These are phyloP conservation scores for Mus caroli DNA, from an alignment of 2,797 vertebrate genomes.

Conservation along the genomic window DNA sequence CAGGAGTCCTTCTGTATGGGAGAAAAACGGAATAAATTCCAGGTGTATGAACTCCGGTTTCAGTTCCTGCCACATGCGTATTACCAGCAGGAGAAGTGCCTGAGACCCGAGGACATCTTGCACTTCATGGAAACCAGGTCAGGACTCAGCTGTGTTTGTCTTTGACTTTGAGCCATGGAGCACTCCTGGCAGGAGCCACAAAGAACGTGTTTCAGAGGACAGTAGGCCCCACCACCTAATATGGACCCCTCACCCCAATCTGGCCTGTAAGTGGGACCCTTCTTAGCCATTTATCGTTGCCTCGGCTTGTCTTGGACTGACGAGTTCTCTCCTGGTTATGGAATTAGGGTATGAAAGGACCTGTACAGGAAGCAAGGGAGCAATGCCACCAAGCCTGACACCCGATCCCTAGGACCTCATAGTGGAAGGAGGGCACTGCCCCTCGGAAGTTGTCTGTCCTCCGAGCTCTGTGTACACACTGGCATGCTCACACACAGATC, in stretches of 20 bases:
- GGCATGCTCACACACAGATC: background rate
- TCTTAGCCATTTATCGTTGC: background rate
- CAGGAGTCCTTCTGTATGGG: constrained; percentile 91
- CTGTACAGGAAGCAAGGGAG: background rate
- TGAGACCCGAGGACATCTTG: constrained; percentile 93
- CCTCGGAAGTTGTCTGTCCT: background rate
- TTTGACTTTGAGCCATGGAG: background rate
- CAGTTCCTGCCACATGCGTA: constrained; percentile 91
- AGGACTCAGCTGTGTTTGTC: background rate
- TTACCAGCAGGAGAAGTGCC: constrained; percentile 93
- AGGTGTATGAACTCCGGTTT: constrained; percentile 92
- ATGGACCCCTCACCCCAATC: background rate
- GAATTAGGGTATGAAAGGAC: accelerated
- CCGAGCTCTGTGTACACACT: background rate
- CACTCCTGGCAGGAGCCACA: background rate
- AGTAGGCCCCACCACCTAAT: background rate
- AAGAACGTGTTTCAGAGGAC: background rate
- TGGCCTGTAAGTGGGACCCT: background rate
- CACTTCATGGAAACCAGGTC: constrained; percentile 95
- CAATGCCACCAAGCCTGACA: background rate
- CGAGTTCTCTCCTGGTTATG: background rate
- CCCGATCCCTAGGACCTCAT: background rate
- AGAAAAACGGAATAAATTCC: constrained; percentile 86
- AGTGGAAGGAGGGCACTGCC: background rate
- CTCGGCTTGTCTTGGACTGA: background rate